A percentile compares a stretch with the other conserved stretches of the same genome.
phyloP scores from a whole-genome alignment of 2,888 invertebrate species.

The Zaprionus obscuricornis region DNA sequence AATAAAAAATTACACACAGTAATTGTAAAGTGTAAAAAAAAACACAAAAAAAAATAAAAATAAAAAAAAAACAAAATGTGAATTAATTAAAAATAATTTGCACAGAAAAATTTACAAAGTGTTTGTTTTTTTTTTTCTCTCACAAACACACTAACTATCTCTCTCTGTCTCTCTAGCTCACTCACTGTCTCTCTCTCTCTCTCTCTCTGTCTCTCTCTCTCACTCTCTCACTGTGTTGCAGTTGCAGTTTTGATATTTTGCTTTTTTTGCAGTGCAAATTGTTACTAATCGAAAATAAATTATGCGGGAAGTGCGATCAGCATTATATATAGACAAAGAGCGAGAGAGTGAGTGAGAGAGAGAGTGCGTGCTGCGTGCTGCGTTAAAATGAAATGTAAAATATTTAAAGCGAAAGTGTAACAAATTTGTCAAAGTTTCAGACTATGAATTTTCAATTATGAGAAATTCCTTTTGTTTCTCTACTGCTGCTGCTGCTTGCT shows the following conservation, averaged over 20 bases:
- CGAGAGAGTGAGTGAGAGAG: too few relatives aligned
- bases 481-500: too few relatives aligned
- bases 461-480: too few relatives aligned
- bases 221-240: too few relatives aligned
- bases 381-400: too few relatives aligned
- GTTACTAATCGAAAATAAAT: conserved; percentile 33
- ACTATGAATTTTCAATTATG: conserved; percentile 1
- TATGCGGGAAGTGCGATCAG: conserved; percentile 30
- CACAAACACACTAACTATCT: too few relatives aligned
- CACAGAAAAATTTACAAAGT: too few relatives aligned
- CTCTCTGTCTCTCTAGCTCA: too few relatives aligned
- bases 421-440: conserved; percentile 31
- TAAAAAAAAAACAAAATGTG: conserved; percentile 17
- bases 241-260: conserved; percentile 16
- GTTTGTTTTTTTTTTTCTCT: too few relatives aligned
- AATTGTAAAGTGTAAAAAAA: conserved; percentile 1
- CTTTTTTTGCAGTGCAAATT: conserved; percentile 15
- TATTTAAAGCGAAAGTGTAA: conserved; percentile 43
- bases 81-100: conserved; percentile 52
- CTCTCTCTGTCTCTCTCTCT: too few relatives aligned
- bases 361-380: too few relatives aligned
- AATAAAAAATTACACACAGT: conserved; percentile 23
- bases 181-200: too few relatives aligned
- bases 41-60: background rate
- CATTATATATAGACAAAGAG: conserved; percentile 1